phyloP scores from a whole-genome alignment of 64 coral and sea anemone genomes.

The Montipora foliosa region DNA sequence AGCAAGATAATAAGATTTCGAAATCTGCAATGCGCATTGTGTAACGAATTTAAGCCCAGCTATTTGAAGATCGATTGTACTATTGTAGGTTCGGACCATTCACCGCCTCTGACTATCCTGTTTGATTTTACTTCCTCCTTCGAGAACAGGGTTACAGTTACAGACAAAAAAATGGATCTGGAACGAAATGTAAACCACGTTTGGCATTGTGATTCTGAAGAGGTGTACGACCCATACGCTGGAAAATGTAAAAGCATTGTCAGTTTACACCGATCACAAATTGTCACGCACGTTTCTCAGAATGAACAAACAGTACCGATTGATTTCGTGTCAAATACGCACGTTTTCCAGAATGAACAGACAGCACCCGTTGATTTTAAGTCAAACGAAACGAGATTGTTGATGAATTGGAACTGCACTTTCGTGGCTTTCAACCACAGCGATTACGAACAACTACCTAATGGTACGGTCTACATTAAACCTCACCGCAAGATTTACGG shows the following conservation, averaged over 20 bases:
- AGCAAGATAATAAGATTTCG: background rate
- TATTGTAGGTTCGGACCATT: too few relatives aligned
- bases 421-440: conserved; percentile 7
- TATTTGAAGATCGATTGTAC: background rate
- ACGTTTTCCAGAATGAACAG: too few relatives aligned
- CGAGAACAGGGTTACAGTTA: background rate
- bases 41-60: background rate
- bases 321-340: too few relatives aligned
- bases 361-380: too few relatives aligned
- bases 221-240: too few relatives aligned
- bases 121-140: conserved; percentile 25
- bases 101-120: background rate
- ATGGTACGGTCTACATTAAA: conserved; percentile 15
- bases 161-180: background rate
- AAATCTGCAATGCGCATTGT: conserved; percentile 35
- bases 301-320: too few relatives aligned
- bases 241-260: background rate
- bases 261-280: too few relatives aligned
- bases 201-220: background rate
- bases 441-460: background rate
- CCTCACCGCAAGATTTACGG: conserved; percentile 4
- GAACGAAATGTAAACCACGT: background rate
- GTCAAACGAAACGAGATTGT: background rate
- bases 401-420: background rate
- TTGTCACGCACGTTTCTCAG: too few relatives aligned